Conservation (phyloP, 2,888 invertebrate species). For the Slavum lentiscoides region DNA sequence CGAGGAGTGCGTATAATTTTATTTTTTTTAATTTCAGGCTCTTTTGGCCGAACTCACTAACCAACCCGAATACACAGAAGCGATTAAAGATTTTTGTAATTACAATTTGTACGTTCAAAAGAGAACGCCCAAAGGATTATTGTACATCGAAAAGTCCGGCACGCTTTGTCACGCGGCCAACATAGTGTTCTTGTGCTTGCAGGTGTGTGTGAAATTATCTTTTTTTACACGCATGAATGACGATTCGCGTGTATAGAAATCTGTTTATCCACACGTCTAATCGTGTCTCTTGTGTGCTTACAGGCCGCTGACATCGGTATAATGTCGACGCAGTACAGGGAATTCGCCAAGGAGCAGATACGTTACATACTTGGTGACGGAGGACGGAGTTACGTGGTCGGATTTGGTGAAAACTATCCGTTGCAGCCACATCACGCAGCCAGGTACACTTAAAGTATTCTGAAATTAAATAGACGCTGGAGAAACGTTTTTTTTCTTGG, state of each 20-base stretch:
- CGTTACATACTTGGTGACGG: constrained; percentile 64
- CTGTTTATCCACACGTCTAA: background rate
- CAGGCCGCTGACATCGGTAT: constrained; percentile 61
- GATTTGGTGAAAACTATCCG: constrained; percentile 64
- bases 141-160: constrained; percentile 64
- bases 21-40: constrained; percentile 58
- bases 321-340: constrained; percentile 59
- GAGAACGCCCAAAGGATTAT: constrained; percentile 63
- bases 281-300: background rate
- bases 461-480: too few relatives aligned
- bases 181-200: constrained; percentile 64
- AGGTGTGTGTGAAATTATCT: constrained; percentile 58
- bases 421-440: constrained; percentile 64
- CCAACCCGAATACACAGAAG: constrained; percentile 60
- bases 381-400: constrained; percentile 65
- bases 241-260: too few relatives aligned
- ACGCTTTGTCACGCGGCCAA: constrained; percentile 65
- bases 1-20: too few relatives aligned
- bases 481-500: too few relatives aligned
- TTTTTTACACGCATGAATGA: too few relatives aligned
- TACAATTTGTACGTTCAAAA: constrained; percentile 62
- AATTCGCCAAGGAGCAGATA: constrained; percentile 64
- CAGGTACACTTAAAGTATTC: constrained; percentile 58
- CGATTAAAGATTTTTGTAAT: constrained; percentile 63
- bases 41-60: constrained; percentile 62